Percentiles rank a stretch among this genome's conserved stretches.
Conservation (phyloP, 2,888 invertebrate genomes). For the Hermaeophaga mercurialis region DNA sequence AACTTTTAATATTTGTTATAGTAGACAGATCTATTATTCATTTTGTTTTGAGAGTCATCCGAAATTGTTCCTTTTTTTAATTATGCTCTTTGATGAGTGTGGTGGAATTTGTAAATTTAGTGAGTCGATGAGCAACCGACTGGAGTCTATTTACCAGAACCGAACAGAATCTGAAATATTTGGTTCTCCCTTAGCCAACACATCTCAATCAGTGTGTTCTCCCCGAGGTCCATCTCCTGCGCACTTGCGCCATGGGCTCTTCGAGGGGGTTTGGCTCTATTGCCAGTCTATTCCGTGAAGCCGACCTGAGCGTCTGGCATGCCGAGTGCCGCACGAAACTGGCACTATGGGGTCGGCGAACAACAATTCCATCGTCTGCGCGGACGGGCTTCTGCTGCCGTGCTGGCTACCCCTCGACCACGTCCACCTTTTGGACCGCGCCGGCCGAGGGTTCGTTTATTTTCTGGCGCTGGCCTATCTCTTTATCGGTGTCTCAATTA, state of each 20-base stretch:
- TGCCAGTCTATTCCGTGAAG: conserved; percentile 24
- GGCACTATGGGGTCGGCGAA: conserved; percentile 32
- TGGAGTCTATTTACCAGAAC: not conserved
- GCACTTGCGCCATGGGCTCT: conserved; percentile 44
- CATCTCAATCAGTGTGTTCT: conserved; percentile 17
- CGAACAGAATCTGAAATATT: not conserved
- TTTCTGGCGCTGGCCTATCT: conserved; percentile 88
- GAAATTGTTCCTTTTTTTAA: no score
- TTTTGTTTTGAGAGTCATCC: no score
- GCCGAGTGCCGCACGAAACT: conserved; percentile 19
- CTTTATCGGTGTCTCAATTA: conserved; percentile 98
- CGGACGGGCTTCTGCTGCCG: conserved; percentile 84
- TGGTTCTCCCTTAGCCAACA: not conserved
- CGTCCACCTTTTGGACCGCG: conserved; percentile 75
- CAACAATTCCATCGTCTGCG: conserved; percentile 62
- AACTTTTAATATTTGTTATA: no score
- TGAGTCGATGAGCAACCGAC: no score
- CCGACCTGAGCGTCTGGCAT: conserved; percentile 17
- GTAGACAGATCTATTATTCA: no score
- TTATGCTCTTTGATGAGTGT: no score
- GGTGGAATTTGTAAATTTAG: no score
- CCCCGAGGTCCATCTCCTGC: conserved; percentile 20
- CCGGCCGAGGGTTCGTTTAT: conserved; percentile 88
- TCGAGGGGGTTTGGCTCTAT: conserved; percentile 43
- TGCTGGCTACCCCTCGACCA: conserved; percentile 86